Evolutionary conservation across 2,888 invertebrate species (phyloP), one percentile per base, ranked within the genome.

Genomic region (Cancer borealis): DNA sequence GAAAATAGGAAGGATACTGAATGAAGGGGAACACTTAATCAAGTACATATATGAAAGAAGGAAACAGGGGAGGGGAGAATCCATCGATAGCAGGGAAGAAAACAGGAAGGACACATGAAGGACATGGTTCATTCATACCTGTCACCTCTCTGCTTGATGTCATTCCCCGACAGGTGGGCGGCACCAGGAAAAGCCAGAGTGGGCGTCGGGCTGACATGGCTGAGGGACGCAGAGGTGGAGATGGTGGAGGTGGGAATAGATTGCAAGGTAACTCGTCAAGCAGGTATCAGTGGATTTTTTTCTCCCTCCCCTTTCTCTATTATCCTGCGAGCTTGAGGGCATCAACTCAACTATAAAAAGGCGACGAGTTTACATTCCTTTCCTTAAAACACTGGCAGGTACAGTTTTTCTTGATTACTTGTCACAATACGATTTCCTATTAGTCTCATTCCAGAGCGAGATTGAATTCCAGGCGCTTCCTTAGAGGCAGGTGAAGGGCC

Each of bases 51-150:
- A 17, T 17, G 21, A 21, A 12, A 12, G 66, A 66, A n/a, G 21
- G n/a, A n/a, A 66, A 21, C 17, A 54, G 17, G 3, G 8, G 14
- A 54, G 54, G 54, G 14, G 3, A n/a, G 0, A 6, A 66, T 66
- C n/a, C 21, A 66, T n/a, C 66, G 1, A 6, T 21, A 66, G n/a
- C 3, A n/a, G n/a, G n/a, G 8, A 4, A 4, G 4, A 6, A 66
- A 66, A 66, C 66, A n/a, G n/a, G 66, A 66, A 66, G 66, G 66
- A 14, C n/a, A 39, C 39, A 39, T 39, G 39, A 21, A n/a, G 8
- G n/a, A n/a, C n/a, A 66, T 66, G n/a, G 66, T 66, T 66, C 4
- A 66, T n/a, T 66, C 87, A 45, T 87, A 87, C 87, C 87, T 87
- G 87, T 14, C 87, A 87, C 21, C n/a, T 6, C 4, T 87, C 39